A percentile compares a stretch with the other conserved stretches of the same genome.
phyloP scores from a whole-genome alignment of 2,888 invertebrate species.

The Acronicta aceris region DNA sequence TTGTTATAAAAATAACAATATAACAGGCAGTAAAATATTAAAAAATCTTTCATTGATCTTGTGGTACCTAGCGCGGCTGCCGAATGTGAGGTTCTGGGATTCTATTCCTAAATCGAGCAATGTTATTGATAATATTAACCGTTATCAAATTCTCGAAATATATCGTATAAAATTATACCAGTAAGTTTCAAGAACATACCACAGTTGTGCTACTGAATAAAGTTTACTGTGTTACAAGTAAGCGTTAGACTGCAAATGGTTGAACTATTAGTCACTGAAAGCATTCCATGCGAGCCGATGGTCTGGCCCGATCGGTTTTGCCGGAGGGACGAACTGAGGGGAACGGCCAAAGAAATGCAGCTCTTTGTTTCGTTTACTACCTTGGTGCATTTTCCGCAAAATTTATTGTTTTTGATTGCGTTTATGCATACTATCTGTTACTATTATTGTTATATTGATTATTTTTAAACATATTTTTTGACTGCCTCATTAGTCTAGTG shows the following conservation, averaged over 20 bases:
- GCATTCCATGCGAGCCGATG: conserved; percentile 81
- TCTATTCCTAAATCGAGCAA: too few relatives aligned
- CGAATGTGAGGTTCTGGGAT: too few relatives aligned
- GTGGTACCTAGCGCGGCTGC: too few relatives aligned
- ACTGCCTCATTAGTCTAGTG: too few relatives aligned
- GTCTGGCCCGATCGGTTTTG: conserved; percentile 57
- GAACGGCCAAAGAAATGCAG: conserved; percentile 53
- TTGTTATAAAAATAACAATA: too few relatives aligned
- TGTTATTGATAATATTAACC: too few relatives aligned
- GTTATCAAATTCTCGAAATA: too few relatives aligned
- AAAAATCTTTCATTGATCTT: too few relatives aligned
- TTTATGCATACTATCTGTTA: neutral
- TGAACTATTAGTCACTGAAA: conserved; percentile 84
- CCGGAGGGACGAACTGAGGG: conserved; percentile 54
- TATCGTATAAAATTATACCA: too few relatives aligned
- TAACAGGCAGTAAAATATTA: too few relatives aligned
- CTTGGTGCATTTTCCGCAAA: conserved; percentile 45
- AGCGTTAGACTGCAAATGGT: conserved; percentile 70
- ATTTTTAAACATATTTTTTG: too few relatives aligned
- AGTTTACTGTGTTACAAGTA: conserved; percentile 54
- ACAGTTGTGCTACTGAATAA: conserved; percentile 35
- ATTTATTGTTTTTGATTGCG: conserved; percentile 20
- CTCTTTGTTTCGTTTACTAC: conserved; percentile 46
- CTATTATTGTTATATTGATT: conserved; percentile 13
- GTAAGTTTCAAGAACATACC: conserved; percentile 10